phyloP scores from a whole-genome alignment of 1,140 invertebrate species.

The Trichonephila clavata region DNA sequence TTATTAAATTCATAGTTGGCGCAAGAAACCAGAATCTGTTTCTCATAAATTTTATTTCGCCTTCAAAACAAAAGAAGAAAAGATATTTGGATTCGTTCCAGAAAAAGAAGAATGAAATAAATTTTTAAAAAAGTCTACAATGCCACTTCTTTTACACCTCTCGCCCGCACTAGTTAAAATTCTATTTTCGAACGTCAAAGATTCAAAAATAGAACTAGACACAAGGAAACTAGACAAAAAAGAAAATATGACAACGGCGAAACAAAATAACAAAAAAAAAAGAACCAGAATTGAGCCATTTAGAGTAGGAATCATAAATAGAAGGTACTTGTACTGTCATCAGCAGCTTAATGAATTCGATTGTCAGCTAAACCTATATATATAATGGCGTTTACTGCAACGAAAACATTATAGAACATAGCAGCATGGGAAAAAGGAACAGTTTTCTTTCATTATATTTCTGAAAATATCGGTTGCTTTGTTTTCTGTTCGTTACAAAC shows the following conservation, averaged over 20 bases:
- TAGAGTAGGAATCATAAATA: not conserved
- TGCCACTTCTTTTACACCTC: not conserved
- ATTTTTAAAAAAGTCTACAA: not conserved
- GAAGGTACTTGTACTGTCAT: not conserved
- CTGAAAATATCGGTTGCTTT: not conserved
- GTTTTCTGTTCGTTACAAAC: too few relatives aligned
- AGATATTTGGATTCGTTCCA: not conserved
- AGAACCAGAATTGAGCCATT: not conserved
- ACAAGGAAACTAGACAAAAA: not conserved
- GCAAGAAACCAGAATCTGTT: not conserved
- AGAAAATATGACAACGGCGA: not conserved
- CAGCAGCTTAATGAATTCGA: conserved; percentile 18
- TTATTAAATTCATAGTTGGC: not conserved
- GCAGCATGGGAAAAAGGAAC: too few relatives aligned
- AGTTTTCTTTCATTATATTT: not conserved
- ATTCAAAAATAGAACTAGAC: not conserved
- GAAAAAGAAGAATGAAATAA: not conserved
- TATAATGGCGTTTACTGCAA: not conserved
- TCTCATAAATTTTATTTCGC: not conserved
- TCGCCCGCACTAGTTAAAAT: conserved; percentile 1
- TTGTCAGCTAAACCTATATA: not conserved
- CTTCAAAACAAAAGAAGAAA: not conserved
- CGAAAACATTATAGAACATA: too few relatives aligned
- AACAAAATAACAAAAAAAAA: not conserved
- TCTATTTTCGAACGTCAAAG: not conserved